A percentile compares a stretch with the other conserved stretches of the same genome.
phyloP scores from a whole-genome alignment of 2,113 vertebrate species.

The Trichechus manatus region DNA sequence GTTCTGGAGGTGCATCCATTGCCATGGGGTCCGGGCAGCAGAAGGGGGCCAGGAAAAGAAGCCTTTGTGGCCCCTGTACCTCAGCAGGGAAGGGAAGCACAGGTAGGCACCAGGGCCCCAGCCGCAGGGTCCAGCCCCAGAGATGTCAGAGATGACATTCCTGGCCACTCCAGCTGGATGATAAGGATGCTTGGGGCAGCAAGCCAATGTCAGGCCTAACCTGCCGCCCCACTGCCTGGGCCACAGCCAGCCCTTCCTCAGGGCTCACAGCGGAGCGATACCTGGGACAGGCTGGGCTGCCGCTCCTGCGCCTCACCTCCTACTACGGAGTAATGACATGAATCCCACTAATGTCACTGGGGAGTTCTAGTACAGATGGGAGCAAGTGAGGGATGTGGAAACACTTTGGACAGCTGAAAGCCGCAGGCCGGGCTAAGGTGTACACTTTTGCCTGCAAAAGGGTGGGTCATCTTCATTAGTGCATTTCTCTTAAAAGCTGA shows the following conservation, averaged over 20 bases:
- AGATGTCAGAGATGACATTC: background rate
- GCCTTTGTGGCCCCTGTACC: background rate
- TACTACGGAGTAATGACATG: accelerated
- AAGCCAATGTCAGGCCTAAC: background rate
- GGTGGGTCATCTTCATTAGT: background rate
- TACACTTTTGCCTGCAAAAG: background rate
- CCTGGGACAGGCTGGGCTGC: background rate
- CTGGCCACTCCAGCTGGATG: background rate
- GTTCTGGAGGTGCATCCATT: background rate
- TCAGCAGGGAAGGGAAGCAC: background rate
- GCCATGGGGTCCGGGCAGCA: background rate
- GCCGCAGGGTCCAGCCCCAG: background rate
- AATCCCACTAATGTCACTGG: background rate
- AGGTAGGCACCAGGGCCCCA: background rate
- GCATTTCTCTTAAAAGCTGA: accelerated
- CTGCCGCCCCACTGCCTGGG: background rate
- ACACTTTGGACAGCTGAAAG: background rate
- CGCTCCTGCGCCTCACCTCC: background rate
- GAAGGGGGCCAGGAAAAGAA: background rate
- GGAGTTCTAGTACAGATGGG: no score
- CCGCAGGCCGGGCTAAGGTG: background rate
- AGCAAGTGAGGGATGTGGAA: background rate
- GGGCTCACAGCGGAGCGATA: background rate
- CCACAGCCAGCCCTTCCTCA: background rate
- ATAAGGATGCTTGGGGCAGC: background rate